Evolutionary conservation across 53 echinoderm and acorn worm genomes (phyloP).

Genomic region (Antedon mediterranea): DNA sequence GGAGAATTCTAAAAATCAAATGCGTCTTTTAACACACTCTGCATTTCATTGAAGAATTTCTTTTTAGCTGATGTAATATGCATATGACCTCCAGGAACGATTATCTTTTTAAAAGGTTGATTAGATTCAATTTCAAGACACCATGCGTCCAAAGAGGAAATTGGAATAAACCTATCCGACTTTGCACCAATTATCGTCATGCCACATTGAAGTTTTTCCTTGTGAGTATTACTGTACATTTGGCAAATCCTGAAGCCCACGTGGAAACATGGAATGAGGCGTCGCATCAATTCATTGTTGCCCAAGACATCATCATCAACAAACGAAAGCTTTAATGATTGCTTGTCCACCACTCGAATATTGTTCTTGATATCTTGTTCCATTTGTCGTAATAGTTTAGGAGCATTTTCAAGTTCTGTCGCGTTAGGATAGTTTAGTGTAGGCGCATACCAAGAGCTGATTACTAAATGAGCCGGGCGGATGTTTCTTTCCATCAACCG

Average conservation of each 20-base stretch:
- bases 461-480: slow-evolving; percentile 16
- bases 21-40: too few relatives aligned
- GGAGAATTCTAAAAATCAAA: too few relatives aligned
- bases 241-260: slow-evolving; percentile 19
- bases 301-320: slow-evolving; percentile 21
- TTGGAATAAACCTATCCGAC: slow-evolving; percentile 20
- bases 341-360: too few relatives aligned
- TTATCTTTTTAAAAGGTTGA: slow-evolving; percentile 7
- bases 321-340: slow-evolving; percentile 17
- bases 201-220: slow-evolving; percentile 11
- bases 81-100: slow-evolving; percentile 30
- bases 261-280: slow-evolving; percentile 22
- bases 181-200: slow-evolving; percentile 36
- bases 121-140: slow-evolving; percentile 1
- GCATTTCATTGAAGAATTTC: too few relatives aligned
- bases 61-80: slow-evolving; percentile 3
- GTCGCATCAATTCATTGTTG: slow-evolving; percentile 14
- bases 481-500: slow-evolving; percentile 9
- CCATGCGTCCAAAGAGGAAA: slow-evolving; percentile 27
- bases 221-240: slow-evolving; percentile 1
- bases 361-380: background rate
- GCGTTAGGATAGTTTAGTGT: slow-evolving; percentile 27
- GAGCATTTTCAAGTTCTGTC: slow-evolving; percentile 16
- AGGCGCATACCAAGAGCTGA: slow-evolving; percentile 46
- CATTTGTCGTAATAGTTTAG: slow-evolving; percentile 9